These are phyloP conservation scores for Brachypalpus laphriformis DNA, from an alignment of 2,888 invertebrate species.

Conservation along the genomic window DNA sequence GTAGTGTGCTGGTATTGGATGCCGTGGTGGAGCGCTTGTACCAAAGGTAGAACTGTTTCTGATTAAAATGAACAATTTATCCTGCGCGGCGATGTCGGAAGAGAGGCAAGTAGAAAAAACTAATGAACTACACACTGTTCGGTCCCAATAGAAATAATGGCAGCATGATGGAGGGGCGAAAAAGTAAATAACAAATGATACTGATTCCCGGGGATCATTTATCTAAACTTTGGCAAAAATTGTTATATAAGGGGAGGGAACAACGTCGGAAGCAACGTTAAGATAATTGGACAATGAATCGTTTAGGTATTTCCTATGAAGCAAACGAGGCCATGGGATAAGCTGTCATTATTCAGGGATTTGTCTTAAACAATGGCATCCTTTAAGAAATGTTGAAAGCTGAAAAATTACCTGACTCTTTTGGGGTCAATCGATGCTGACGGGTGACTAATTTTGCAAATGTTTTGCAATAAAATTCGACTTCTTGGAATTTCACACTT, in stretches of 20 bases:
- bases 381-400: background rate
- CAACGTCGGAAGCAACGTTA: background rate
- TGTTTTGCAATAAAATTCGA: background rate
- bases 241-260: background rate
- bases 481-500: background rate
- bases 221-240: background rate
- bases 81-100: background rate
- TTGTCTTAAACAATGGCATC: background rate
- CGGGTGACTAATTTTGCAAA: background rate
- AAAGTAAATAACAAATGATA: slow-evolving; percentile 31
- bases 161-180: background rate
- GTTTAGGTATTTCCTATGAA: background rate
- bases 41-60: slow-evolving; percentile 21
- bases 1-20: background rate
- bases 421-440: background rate
- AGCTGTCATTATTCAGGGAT: background rate
- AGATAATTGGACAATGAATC: slow-evolving; percentile 9
- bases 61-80: slow-evolving; percentile 39
- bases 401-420: background rate
- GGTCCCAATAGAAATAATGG: background rate
- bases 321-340: background rate
- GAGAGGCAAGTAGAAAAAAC: slow-evolving; percentile 1
- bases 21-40: background rate
- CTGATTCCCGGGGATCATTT: slow-evolving; percentile 32
- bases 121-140: slow-evolving; percentile 36